Percentiles rank a stretch among this genome's conserved stretches.
phyloP scores from a whole-genome alignment of 2,797 vertebrate genomes.

The Gymnodraco acuticeps region DNA sequence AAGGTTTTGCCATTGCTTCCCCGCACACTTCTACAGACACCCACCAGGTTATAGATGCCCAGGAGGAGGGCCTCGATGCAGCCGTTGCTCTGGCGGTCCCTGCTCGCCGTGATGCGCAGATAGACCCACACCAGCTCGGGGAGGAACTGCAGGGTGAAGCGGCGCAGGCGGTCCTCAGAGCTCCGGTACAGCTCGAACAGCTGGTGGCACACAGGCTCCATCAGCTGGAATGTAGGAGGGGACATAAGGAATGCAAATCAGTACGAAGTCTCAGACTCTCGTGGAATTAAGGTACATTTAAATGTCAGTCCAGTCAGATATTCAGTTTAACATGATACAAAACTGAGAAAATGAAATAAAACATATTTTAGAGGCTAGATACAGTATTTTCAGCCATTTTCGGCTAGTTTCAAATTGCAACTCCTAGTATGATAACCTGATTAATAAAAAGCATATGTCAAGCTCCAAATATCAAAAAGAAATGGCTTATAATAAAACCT shows the following conservation, averaged over 20 bases:
- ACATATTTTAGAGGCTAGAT: too few species aligned
- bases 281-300: conserved; percentile 1
- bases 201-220: conserved; percentile 98
- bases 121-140: conserved; percentile 98
- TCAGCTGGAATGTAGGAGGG: conserved; percentile 82
- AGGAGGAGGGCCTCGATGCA: conserved; percentile 97
- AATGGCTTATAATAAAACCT: conserved; percentile 20
- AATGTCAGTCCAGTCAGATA: neutral
- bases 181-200: conserved; percentile 97
- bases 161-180: conserved; percentile 92
- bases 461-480: neutral
- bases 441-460: neutral
- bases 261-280: neutral
- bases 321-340: too few species aligned
- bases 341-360: too few species aligned
- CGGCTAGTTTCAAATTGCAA: too few species aligned
- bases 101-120: conserved; percentile 92
- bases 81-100: conserved; percentile 94
- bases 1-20: neutral
- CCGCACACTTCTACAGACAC: conserved; percentile 47
- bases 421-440: neutral
- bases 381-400: too few species aligned
- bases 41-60: conserved; percentile 98
- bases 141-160: conserved; percentile 96
- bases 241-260: conserved; percentile 12